Evolutionary conservation across 2,888 invertebrate species (phyloP).

Genomic region (Chironomus riparius): DNA sequence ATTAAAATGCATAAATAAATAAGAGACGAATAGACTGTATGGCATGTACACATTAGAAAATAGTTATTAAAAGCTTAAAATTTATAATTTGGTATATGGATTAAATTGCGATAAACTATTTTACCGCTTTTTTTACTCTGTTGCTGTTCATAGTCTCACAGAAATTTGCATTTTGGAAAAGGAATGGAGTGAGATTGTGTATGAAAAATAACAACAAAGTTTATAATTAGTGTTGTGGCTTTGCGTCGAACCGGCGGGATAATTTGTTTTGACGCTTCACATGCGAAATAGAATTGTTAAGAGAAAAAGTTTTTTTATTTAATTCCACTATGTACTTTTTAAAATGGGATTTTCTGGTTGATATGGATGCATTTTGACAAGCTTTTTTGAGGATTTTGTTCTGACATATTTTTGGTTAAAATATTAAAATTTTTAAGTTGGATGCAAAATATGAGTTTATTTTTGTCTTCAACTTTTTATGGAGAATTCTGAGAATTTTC

Average conservation of each 20-base stretch:
- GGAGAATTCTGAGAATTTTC: no score
- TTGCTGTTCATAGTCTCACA: not conserved
- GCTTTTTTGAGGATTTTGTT: no score
- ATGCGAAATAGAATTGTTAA: not conserved
- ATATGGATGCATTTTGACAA: no score
- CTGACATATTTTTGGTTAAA: no score
- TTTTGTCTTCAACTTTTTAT: no score
- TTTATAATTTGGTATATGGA: constrained; percentile 13
- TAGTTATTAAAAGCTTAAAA: constrained; percentile 17
- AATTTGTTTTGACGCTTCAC: constrained; percentile 10
- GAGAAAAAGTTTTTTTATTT: not conserved
- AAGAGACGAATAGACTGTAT: no score
- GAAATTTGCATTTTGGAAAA: not conserved
- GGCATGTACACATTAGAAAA: not conserved
- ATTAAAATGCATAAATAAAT: no score
- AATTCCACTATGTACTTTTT: not conserved
- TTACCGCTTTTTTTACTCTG: not conserved
- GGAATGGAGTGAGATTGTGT: not conserved
- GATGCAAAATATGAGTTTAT: no score
- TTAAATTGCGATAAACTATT: constrained; percentile 14
- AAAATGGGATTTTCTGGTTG: not conserved
- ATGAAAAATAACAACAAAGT: not conserved
- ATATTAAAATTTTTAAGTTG: no score
- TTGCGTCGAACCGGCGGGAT: constrained; percentile 1
- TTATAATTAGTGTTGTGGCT: constrained; percentile 11